Percentiles rank a stretch among this genome's conserved stretches.
Conservation (phyloP, 2,797 vertebrate species). For the Spea hammondii region DNA sequence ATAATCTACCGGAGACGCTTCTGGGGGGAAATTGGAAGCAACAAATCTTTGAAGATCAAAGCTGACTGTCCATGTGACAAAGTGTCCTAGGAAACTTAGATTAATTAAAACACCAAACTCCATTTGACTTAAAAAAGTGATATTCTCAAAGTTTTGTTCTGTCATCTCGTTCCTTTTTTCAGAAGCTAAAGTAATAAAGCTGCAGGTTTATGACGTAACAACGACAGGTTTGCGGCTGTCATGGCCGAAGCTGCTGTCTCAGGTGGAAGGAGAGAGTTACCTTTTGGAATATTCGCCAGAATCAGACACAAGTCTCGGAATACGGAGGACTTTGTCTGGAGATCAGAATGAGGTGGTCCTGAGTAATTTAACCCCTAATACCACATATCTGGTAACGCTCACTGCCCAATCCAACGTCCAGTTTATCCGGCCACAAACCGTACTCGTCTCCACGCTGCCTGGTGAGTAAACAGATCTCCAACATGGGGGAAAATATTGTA, state of each 20-base stretch:
- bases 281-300: constrained; percentile 72
- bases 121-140: too few species aligned
- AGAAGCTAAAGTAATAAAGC: background rate
- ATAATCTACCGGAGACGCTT: too few species aligned
- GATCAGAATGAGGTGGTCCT: constrained; percentile 69
- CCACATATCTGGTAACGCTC: constrained; percentile 79
- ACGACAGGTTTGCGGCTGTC: constrained; percentile 74
- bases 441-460: constrained; percentile 79
- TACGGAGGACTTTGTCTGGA: constrained; percentile 65
- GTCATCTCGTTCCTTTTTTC: background rate
- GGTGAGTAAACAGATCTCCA: constrained; percentile 62
- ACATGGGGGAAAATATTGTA: too few species aligned
- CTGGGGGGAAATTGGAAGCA: too few species aligned
- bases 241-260: constrained; percentile 78
- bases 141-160: too few species aligned
- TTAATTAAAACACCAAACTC: too few species aligned
- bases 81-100: too few species aligned
- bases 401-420: constrained; percentile 78
- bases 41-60: too few species aligned
- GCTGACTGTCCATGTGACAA: too few species aligned
- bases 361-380: constrained; percentile 73
- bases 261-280: constrained; percentile 68
- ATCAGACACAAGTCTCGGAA: constrained; percentile 53
- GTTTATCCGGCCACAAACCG: constrained; percentile 70
- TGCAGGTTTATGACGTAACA: constrained; percentile 61